Conservation (phyloP, 2,888 invertebrate species). For the Sacculina carcini region DNA sequence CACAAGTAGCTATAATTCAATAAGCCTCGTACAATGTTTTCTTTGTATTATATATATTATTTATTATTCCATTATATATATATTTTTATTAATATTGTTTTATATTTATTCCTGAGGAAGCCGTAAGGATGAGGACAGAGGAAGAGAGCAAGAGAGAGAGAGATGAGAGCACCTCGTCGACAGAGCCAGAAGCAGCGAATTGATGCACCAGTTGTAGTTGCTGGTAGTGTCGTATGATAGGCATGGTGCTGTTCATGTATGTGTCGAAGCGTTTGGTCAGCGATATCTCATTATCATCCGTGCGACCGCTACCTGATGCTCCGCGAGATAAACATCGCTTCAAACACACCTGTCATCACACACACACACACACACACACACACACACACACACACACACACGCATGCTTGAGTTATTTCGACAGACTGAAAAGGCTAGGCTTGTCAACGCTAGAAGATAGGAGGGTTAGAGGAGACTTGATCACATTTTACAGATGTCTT, state of each 20-base stretch:
- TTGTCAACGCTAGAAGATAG: not conserved
- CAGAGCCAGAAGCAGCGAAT: slow-evolving; percentile 40
- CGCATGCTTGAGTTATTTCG: no score
- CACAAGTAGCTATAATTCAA: no score
- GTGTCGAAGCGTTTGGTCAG: slow-evolving; percentile 64
- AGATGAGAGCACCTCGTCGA: slow-evolving; percentile 36
- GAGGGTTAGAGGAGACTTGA: no score
- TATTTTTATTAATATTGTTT: slow-evolving; percentile 6
- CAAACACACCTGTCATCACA: slow-evolving; percentile 40
- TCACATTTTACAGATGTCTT: no score
- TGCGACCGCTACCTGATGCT: slow-evolving; percentile 61
- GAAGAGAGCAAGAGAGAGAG: not conserved
- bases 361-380: slow-evolving; percentile 9
- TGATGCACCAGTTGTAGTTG: slow-evolving; percentile 37
- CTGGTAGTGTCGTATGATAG: slow-evolving; percentile 62
- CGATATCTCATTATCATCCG: slow-evolving; percentile 77
- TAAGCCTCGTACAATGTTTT: no score
- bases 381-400: not conserved
- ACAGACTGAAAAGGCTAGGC: not conserved
- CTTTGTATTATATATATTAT: slow-evolving; percentile 6
- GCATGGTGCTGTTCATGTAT: slow-evolving; percentile 58
- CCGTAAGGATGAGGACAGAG: not conserved
- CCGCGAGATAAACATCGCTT: slow-evolving; percentile 64
- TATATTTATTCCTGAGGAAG: slow-evolving; percentile 2
- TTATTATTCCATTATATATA: slow-evolving; percentile 7